Percentiles rank a stretch among this genome's conserved stretches.
Conservation (phyloP, 2,888 invertebrate genomes). For the Lydus trimaculatus region DNA sequence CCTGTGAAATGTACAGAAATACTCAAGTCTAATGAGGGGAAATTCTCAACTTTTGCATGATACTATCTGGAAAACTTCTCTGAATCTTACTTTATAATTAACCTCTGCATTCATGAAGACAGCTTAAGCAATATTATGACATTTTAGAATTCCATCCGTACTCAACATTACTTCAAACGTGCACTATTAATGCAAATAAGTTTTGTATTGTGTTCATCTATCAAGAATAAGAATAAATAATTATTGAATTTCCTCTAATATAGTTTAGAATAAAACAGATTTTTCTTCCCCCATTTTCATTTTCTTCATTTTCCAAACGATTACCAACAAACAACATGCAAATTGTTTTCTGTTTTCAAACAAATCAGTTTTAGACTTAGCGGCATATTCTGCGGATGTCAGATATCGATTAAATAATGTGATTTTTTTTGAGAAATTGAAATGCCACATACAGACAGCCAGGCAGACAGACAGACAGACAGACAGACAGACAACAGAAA, state of each 20-base stretch:
- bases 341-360: background rate
- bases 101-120: background rate
- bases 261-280: background rate
- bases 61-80: background rate
- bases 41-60: background rate
- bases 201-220: background rate
- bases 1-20: background rate
- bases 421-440: background rate
- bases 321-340: constrained; percentile 3
- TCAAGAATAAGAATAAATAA: background rate
- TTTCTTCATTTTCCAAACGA: background rate
- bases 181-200: background rate
- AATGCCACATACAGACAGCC: background rate
- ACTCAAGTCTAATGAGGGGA: background rate
- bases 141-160: background rate
- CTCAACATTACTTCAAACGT: background rate
- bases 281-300: background rate
- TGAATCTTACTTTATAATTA: background rate
- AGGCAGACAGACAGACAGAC: background rate
- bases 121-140: background rate
- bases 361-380: background rate
- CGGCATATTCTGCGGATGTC: background rate
- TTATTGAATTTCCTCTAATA: background rate
- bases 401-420: constrained; percentile 5
- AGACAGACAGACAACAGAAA: background rate